Evolutionary conservation across 2,888 invertebrate genomes (phyloP), one percentile per base, ranked within the genome.

Genomic region (Gasteruption jaculator): DNA sequence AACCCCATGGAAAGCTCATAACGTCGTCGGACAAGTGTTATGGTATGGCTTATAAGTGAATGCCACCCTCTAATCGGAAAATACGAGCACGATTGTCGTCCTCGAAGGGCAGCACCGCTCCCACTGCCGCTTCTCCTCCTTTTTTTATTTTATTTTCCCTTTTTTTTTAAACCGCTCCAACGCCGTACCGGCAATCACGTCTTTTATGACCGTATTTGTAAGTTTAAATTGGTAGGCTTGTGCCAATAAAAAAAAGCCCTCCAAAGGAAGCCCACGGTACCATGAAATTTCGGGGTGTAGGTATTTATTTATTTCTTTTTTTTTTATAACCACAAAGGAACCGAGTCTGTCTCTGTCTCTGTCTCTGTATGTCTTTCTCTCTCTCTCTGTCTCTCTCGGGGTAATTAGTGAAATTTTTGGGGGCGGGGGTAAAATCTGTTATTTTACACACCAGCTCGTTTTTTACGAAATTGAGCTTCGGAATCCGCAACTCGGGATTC

Each of bases 1-100:
- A 49, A 38, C 53, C 45, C 48, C 50, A 47, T 32, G 39, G 46
- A 53, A 56, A 59, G 54, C 58, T 63, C 67, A 63, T 68, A 69
- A 70, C 62, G 64, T 60, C 49, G 61, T 46, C 57, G 64, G 61
- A 69, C 69, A 70, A 70, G 69, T 70, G 69, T 69, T 68, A 70
- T 68, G 63, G 63, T 63, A 68, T 62, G 64, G 68, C 65, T 66
- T 68, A 68, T 70, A 69, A 70, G 69, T 70, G 70, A 70, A 70
- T 70, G 70, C 68, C 63, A 63, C 61, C 63, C 66, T 64, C 69
- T 69, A 70, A 70, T 69, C 67, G 65, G 63, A 65, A 70, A 69
- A 70, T 70, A 69, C 67, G 69, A 61, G 63, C 68, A 51, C 66
- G 65, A 68, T 68, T 68, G 66, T 64, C 59, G 60, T 54, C n/a